Conservation (phyloP, 2,888 invertebrate species). For the Ryuthela nishihirai region DNA sequence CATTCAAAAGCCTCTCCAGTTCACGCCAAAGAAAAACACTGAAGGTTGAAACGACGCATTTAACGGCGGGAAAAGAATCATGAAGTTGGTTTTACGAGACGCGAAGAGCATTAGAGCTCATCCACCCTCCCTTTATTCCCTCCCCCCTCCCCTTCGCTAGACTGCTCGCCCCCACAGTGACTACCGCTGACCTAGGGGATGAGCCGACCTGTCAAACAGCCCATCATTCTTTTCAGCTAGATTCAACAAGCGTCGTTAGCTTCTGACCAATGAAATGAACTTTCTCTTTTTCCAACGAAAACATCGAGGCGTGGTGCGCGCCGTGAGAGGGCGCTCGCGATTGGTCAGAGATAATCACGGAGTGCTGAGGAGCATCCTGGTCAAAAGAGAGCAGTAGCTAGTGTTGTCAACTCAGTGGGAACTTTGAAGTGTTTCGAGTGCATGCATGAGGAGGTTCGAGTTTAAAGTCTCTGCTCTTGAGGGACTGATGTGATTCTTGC, state of each 20-base stretch:
- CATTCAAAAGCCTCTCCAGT: too few species aligned
- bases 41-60: too few species aligned
- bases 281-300: conserved; percentile 6
- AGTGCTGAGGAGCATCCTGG: not conserved
- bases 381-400: not conserved
- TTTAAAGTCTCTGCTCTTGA: not conserved
- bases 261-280: conserved; percentile 12
- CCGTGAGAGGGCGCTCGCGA: conserved; percentile 9
- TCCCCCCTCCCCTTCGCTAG: not conserved
- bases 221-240: conserved; percentile 24
- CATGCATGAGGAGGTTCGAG: not conserved
- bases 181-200: not conserved
- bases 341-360: conserved; percentile 13
- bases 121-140: too few species aligned
- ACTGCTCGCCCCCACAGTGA: not conserved
- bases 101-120: too few species aligned
- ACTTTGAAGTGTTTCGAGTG: not conserved
- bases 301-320: conserved; percentile 6
- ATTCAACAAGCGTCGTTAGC: conserved; percentile 19
- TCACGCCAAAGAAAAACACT: too few species aligned
- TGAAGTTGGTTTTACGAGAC: too few species aligned
- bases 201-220: conserved; percentile 25
- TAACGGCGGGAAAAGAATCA: too few species aligned
- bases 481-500: not conserved
- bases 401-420: conserved; percentile 1